These are phyloP conservation scores for Tichodroma muraria DNA, from an alignment of 2,113 vertebrate species.

Conservation along the genomic window DNA sequence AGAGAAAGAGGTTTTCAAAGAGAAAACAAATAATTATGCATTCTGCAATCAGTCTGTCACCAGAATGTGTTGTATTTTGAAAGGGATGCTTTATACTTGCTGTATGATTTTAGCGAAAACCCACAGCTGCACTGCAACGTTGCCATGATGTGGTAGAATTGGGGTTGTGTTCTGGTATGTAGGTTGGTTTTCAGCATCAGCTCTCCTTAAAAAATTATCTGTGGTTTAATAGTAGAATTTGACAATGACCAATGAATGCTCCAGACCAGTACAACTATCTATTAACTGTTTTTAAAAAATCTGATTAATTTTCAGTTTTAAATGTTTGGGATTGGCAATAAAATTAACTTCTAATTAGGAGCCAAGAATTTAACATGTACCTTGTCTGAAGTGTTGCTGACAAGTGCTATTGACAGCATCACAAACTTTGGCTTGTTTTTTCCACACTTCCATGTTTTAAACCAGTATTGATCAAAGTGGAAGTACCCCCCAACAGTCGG, in stretches of 20 bases:
- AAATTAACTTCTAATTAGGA: neutral
- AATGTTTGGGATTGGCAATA: neutral
- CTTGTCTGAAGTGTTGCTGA: neutral
- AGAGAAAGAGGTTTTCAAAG: neutral
- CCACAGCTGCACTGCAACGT: neutral
- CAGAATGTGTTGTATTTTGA: neutral
- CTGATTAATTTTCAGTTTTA: neutral
- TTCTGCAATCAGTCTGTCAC: neutral
- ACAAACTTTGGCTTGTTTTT: neutral
- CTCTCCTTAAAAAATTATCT: neutral
- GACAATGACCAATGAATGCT: neutral
- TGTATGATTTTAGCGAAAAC: neutral
- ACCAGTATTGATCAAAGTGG: neutral
- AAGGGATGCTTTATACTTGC: neutral
- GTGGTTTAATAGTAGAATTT: neutral
- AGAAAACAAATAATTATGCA: neutral
- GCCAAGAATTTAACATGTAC: neutral
- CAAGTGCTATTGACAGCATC: neutral
- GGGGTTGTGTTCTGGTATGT: neutral
- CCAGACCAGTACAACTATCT: neutral
- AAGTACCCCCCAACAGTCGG: accelerated
- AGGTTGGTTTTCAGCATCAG: neutral
- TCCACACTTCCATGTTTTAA: neutral
- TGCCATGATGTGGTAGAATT: neutral
- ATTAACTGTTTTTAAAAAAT: neutral